A percentile compares a stretch with the other conserved stretches of the same genome.
phyloP scores from a whole-genome alignment of 1,140 invertebrate genomes.

The Saccostrea glomerata region DNA sequence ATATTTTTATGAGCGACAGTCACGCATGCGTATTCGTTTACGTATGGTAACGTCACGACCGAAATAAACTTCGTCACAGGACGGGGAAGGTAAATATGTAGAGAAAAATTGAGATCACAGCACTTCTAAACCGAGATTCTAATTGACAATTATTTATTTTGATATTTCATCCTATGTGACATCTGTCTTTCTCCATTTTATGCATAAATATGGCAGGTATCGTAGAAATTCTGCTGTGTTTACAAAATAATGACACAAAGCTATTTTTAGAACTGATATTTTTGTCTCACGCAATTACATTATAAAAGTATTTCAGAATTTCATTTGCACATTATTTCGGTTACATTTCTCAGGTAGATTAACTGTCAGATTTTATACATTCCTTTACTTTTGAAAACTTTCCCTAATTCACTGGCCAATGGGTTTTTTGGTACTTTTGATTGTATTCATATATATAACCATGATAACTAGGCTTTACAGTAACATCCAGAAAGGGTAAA shows the following conservation, averaged over 20 bases:
- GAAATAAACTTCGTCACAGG: conserved; percentile 24
- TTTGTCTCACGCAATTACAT: not conserved
- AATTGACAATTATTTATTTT: not conserved
- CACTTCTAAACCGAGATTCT: not conserved
- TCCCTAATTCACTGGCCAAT: too few species aligned
- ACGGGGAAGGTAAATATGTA: conserved; percentile 26
- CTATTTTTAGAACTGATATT: conserved; percentile 29
- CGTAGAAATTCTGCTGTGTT: not conserved
- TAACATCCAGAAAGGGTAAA: too few species aligned
- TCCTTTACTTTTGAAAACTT: too few species aligned
- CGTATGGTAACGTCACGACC: not conserved
- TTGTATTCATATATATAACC: too few species aligned
- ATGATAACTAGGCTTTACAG: too few species aligned
- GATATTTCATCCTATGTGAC: not conserved
- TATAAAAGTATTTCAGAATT: not conserved
- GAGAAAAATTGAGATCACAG: not conserved
- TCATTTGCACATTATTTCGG: too few species aligned
- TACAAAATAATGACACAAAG: not conserved
- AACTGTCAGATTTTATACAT: too few species aligned
- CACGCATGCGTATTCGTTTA: not conserved
- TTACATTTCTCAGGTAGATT: too few species aligned
- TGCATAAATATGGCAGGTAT: not conserved
- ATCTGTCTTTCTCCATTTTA: not conserved
- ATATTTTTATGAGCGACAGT: not conserved
- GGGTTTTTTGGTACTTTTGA: too few species aligned